A percentile compares a stretch with the other conserved stretches of the same genome.
phyloP scores from a whole-genome alignment of 2,113 vertebrate species.

The Meles meles region DNA sequence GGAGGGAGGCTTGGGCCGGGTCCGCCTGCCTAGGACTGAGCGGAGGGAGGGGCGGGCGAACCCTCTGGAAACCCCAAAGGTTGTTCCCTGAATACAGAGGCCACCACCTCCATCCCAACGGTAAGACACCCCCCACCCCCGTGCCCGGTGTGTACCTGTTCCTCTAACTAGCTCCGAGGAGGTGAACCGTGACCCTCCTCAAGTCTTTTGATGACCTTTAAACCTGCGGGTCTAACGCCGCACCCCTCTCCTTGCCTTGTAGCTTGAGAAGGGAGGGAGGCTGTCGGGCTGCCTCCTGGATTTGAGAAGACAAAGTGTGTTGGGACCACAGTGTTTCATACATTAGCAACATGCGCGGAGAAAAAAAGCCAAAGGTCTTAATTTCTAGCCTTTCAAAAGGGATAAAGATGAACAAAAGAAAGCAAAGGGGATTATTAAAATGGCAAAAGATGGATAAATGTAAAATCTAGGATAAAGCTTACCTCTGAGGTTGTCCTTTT shows the following conservation, averaged over 20 bases:
- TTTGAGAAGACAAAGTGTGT: background rate
- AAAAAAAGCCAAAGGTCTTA: background rate
- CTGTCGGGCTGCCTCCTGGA: background rate
- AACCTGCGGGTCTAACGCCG: background rate
- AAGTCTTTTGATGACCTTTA: background rate
- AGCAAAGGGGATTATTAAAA: background rate
- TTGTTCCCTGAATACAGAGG: background rate
- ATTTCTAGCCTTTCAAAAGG: background rate
- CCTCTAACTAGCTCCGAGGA: background rate
- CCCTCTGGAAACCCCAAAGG: background rate
- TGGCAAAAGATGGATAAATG: background rate
- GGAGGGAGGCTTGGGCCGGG: slow-evolving; percentile 50
- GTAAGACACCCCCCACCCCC: background rate
- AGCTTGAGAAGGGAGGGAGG: background rate
- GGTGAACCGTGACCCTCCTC: background rate
- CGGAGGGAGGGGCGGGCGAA: background rate
- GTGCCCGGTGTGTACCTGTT: background rate
- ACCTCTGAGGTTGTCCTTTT: background rate
- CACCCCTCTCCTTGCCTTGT: background rate
- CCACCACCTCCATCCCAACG: background rate
- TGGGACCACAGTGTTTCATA: background rate
- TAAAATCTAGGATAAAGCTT: background rate
- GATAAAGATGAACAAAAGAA: background rate
- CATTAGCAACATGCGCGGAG: background rate
- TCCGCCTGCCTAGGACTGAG: background rate